Evolutionary conservation across 2,113 vertebrate genomes (phyloP), one percentile per base, ranked within the genome.

Genomic region (Brachyhypopomus occidentalis): DNA sequence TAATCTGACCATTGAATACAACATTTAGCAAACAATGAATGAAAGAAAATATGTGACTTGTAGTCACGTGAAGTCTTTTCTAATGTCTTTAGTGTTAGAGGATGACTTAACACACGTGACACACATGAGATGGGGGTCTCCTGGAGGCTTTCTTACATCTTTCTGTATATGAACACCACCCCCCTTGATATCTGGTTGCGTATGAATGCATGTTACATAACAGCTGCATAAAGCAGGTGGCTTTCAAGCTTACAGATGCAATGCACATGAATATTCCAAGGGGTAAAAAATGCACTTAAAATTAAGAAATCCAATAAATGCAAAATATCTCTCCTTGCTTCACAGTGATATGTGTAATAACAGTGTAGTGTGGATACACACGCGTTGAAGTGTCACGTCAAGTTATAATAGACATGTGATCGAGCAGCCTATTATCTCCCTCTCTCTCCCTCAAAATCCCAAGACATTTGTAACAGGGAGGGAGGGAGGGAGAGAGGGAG

Each of bases 321-420:
- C 4, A 70, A 70, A 41, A 70, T 70, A 34, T 52, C 45, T 12
- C 45, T 70, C 66, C 34, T 41, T 3, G 66, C 20, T 20, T 70
- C 66, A 41, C 11, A 22, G 5, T 70, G 66, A 70, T 70, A 19
- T 41, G 66, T 70, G 66, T 70, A 70, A 70, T 70, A 70, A 70
- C 34, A 70, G 66, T 70, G 66, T 70, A 70, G 30, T 11, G 66
- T 11, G 36, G 66, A 34, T 11, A 19, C 34, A n/a, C 20, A n/a
- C 38, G 9, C 36, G 34, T 20, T 58, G 77, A 41, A 45, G 8
- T 58, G 58, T 41, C 52, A 71, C 17, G 5, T 60, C 77, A 72
- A 45, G 60, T 71, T 59, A 72, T 78, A 70, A 78, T 58, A 69
- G 76, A 78, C 66, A 72, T 69, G 17, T 72, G 67, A 79, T 79